phyloP scores from a whole-genome alignment of 2,797 vertebrate species.

The Spatula clypeata region DNA sequence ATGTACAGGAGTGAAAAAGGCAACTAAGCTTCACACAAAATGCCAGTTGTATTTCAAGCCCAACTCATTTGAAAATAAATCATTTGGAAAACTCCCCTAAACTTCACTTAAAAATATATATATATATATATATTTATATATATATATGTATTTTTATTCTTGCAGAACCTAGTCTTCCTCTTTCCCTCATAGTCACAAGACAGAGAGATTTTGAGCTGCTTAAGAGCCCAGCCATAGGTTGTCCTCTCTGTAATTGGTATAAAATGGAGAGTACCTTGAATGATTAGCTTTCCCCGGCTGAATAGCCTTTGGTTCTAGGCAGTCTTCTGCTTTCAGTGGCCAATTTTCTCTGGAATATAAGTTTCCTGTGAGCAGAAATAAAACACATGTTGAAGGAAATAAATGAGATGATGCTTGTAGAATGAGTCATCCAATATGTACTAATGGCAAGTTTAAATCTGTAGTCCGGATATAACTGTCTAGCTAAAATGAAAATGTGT shows the following conservation, averaged over 20 bases:
- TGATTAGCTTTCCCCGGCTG: not conserved
- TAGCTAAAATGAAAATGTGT: not conserved
- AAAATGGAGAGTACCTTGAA: not conserved
- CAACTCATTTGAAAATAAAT: not conserved
- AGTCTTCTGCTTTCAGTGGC: not conserved
- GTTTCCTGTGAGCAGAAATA: not conserved
- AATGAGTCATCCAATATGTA: not conserved
- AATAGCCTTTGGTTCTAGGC: not conserved
- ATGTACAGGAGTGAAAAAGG: constrained; percentile 18
- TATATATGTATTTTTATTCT: not conserved
- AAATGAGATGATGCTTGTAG: not conserved
- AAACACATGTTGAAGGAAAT: not conserved
- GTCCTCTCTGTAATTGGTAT: not conserved
- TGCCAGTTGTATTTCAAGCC: not conserved
- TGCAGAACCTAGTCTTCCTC: not conserved
- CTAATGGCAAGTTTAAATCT: not conserved
- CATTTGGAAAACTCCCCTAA: not conserved
- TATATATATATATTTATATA: too few species aligned
- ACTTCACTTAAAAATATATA: fast-evolving
- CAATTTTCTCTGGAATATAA: not conserved
- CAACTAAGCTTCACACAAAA: not conserved
- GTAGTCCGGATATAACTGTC: not conserved
- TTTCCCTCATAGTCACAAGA: not conserved
- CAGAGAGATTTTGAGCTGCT: not conserved
- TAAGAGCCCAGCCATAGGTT: not conserved